These are phyloP conservation scores for Ophion costatus DNA, from an alignment of 2,888 invertebrate species.

Conservation along the genomic window DNA sequence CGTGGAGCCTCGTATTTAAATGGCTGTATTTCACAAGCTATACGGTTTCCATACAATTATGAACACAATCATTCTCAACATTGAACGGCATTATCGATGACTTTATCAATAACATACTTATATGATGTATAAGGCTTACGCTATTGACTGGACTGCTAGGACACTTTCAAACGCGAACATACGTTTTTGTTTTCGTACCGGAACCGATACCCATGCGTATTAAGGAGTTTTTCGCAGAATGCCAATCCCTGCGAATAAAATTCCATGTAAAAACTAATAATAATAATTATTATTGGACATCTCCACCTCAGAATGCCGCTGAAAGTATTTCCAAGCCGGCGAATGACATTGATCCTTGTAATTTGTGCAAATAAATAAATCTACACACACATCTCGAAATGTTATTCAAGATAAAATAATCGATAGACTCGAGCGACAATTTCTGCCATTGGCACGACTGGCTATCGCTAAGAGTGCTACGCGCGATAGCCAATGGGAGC, in stretches of 20 bases:
- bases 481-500: no score
- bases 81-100: slow-evolving; percentile 18
- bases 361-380: background rate
- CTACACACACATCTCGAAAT: background rate
- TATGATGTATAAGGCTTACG: slow-evolving; percentile 34
- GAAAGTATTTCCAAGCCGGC: background rate
- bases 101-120: slow-evolving; percentile 37
- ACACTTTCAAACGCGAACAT: slow-evolving; percentile 43
- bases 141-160: slow-evolving; percentile 60
- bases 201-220: background rate
- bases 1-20: slow-evolving; percentile 28
- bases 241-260: background rate
- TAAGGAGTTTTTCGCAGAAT: no score
- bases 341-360: no score
- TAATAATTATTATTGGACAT: background rate
- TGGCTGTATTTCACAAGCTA: slow-evolving; percentile 57
- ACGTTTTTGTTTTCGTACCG: background rate
- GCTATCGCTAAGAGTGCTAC: background rate
- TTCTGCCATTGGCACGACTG: background rate
- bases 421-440: background rate
- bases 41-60: slow-evolving; percentile 40
- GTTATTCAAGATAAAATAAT: background rate
- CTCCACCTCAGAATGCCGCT: background rate
- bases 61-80: slow-evolving; percentile 44
- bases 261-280: background rate